These are phyloP conservation scores for Nyctereutes procyonoides DNA, from an alignment of 2,113 vertebrate genomes.

Conservation along the genomic window DNA sequence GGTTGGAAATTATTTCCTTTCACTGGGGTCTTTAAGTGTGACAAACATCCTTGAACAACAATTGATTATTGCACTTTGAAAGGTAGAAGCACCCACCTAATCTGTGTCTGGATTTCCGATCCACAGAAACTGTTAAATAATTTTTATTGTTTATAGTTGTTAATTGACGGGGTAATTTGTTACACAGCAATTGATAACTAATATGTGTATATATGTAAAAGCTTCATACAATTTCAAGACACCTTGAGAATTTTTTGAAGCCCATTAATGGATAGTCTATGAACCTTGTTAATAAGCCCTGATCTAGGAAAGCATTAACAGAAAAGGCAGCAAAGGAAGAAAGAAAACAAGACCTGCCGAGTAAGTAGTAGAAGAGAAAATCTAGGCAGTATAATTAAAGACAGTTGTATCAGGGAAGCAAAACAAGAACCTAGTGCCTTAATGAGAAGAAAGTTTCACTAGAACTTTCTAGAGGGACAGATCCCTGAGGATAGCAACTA, in stretches of 20 bases:
- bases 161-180: constrained; percentile 33
- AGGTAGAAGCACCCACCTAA: neutral
- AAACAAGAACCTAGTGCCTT: neutral
- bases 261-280: neutral
- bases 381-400: neutral
- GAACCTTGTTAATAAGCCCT: neutral
- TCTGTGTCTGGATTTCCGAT: neutral
- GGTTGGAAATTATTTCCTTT: neutral
- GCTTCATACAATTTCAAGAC: constrained; percentile 36
- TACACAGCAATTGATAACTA: neutral
- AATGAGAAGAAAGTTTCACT: neutral
- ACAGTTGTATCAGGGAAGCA: neutral
- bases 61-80: neutral
- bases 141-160: constrained; percentile 43
- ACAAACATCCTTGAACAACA: neutral
- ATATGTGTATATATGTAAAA: neutral
- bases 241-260: neutral
- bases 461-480: constrained; percentile 19
- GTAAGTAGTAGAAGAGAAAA: neutral
- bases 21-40: neutral
- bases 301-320: neutral
- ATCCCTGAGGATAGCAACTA: neutral
- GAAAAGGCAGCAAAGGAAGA: neutral
- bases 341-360: neutral
- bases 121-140: neutral